Evolutionary conservation across 37 sponge, comb jelly and placozoan genomes (phyloP), one percentile per base, ranked within the genome.

Genomic region (Halisarca cf. caerulea): DNA sequence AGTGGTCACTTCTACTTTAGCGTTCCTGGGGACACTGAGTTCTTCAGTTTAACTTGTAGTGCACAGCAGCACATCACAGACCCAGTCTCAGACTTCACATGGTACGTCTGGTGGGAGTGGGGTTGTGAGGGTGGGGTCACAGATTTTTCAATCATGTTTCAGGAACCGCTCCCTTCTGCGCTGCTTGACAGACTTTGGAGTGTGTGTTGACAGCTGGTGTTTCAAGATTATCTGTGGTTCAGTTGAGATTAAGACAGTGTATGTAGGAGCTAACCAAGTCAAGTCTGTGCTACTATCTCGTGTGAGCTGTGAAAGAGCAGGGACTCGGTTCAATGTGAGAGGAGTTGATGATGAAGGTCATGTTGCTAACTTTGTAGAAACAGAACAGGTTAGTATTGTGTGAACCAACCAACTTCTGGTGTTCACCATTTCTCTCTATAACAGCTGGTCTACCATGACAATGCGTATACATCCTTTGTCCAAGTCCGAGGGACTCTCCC

Each of bases 361-460:
- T 24, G 95, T 95, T 14, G 99, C 97, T 45, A 97, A 97, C 89
- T 99, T 97, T 89, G 97, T 95, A 33, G 99, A 99, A 78, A 99
- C 96, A 28, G 99, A 99, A 66, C 93, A 93, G 59, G 92, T 94
- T 62, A 7, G 30, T 62, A n/a, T 62, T 62, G 64, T 30, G 25
- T 62, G 64, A 62, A 28, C 15, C 7, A 7, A 30, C 4, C 30
- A 15, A 62, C 30, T n/a, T 62, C 18, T 62, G 6, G 30, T 62
- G 4, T 62, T 5, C 25, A 20, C 30, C 30, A 28, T 7, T 79
- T 14, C 55, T 8, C 81, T 27, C 7, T 3, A 47, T 17, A 34
- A 15, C 53, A 84, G 84, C 20, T 75, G 51, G 85, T 88, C n/a
- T 74, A 53, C 18, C 33, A n/a, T 27, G 61, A 71, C 0, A 59